These are phyloP conservation scores for Semaprochilodus insignis DNA, from an alignment of 2,797 vertebrate species.

Conservation along the genomic window DNA sequence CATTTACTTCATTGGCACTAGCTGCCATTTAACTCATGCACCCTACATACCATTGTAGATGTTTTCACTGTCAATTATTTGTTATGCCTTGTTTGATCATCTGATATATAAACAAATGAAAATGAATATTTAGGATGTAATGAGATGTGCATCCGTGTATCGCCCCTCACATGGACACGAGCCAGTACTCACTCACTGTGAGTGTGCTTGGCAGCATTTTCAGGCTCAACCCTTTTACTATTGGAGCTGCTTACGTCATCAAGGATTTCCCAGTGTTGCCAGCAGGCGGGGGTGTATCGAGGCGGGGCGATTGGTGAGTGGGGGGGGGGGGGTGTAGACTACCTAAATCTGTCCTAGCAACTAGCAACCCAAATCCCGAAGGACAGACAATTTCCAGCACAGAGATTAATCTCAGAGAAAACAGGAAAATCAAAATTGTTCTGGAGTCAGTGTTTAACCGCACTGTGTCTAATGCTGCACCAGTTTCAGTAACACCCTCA, in stretches of 20 bases:
- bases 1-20: too few relatives aligned
- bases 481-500: neutral
- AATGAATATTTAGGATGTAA: neutral
- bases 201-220: constrained; percentile 21
- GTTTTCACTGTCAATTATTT: neutral
- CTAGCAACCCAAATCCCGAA: neutral
- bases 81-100: neutral
- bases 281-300: neutral
- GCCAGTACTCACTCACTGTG: neutral
- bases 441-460: neutral
- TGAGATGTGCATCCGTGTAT: neutral
- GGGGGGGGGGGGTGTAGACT: constrained; percentile 1
- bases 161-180: neutral
- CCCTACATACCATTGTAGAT: too few relatives aligned
- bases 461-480: neutral
- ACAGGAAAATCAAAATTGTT: neutral
- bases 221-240: constrained; percentile 7
- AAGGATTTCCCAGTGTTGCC: constrained; percentile 22
- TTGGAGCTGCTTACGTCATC: constrained; percentile 18
- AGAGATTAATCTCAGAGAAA: neutral
- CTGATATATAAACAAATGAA: neutral
- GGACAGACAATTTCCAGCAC: neutral
- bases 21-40: too few relatives aligned
- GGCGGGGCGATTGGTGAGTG: neutral
- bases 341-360: constrained; percentile 27